These are phyloP conservation scores for Tetranychus truncatus DNA, from an alignment of 2,888 invertebrate genomes.

Conservation along the genomic window DNA sequence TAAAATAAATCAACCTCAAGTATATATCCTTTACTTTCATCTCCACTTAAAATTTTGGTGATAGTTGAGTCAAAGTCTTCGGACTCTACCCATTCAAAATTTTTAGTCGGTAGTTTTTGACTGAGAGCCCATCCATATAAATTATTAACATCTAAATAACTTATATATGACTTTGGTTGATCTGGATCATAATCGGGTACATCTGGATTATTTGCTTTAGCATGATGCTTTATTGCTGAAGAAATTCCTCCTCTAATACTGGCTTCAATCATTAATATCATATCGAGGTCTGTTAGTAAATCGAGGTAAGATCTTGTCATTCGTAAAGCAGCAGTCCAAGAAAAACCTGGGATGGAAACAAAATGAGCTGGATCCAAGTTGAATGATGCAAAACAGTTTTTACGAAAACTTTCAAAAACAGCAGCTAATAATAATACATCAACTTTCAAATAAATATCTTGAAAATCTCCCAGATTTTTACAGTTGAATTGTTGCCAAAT, in stretches of 20 bases:
- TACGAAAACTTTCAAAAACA: not conserved
- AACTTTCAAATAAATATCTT: not conserved
- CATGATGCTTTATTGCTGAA: not conserved
- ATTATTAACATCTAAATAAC: conserved; percentile 22
- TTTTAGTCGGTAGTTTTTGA: conserved; percentile 17
- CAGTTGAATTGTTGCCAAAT: not conserved
- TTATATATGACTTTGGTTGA: not conserved
- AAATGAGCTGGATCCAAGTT: not conserved
- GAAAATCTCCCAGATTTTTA: not conserved
- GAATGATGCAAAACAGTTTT: not conserved
- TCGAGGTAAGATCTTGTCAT: not conserved
- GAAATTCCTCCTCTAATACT: conserved; percentile 9
- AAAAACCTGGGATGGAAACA: no score
- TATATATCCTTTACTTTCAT: not conserved
- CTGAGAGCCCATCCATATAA: conserved; percentile 8
- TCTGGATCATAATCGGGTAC: not conserved
- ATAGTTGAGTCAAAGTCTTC: not conserved
- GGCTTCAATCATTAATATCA: not conserved
- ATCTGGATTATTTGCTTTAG: conserved; percentile 14
- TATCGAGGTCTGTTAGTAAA: not conserved
- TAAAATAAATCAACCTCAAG: not conserved
- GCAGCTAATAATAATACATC: not conserved
- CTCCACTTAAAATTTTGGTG: not conserved
- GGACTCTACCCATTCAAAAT: conserved; percentile 15
- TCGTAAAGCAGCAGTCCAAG: not conserved